These are phyloP conservation scores for Glossosoma conforme DNA, from an alignment of 1,140 invertebrate species.

Conservation along the genomic window DNA sequence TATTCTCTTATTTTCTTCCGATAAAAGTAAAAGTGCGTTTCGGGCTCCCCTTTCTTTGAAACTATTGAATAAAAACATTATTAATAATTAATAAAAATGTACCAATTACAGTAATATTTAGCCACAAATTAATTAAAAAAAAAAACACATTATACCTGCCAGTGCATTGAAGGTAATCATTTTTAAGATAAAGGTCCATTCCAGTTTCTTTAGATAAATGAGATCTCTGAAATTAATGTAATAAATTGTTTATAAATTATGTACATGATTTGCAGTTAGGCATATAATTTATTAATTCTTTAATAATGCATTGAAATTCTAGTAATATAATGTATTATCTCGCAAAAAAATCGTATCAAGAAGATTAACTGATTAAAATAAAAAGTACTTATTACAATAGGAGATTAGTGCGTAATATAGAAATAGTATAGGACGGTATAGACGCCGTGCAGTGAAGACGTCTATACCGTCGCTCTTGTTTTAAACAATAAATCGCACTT, in stretches of 20 bases:
- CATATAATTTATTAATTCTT: background rate
- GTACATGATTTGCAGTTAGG: too few relatives aligned
- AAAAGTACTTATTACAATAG: too few relatives aligned
- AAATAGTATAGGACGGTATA: too few relatives aligned
- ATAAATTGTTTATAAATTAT: background rate
- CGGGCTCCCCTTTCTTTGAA: constrained; percentile 92
- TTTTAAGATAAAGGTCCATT: constrained; percentile 88
- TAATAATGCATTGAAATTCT: background rate
- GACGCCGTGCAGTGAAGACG: too few relatives aligned
- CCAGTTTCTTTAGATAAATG: constrained; percentile 70
- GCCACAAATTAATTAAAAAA: too few relatives aligned
- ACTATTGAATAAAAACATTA: constrained; percentile 46
- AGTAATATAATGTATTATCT: too few relatives aligned
- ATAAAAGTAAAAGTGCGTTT: constrained; percentile 74
- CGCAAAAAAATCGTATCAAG: too few relatives aligned
- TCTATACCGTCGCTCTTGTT: too few relatives aligned
- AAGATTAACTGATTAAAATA: too few relatives aligned
- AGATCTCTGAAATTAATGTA: constrained; percentile 57
- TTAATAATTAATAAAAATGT: constrained; percentile 4
- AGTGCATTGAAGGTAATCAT: constrained; percentile 87
- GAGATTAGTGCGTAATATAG: too few relatives aligned
- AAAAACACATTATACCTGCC: constrained; percentile 75
- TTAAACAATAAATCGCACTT: too few relatives aligned
- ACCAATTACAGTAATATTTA: constrained; percentile 7
- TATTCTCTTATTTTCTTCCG: constrained; percentile 60